A percentile compares a stretch with the other conserved stretches of the same genome.
phyloP scores from a whole-genome alignment of 2,888 invertebrate species.

The Drosophila tanythrix region DNA sequence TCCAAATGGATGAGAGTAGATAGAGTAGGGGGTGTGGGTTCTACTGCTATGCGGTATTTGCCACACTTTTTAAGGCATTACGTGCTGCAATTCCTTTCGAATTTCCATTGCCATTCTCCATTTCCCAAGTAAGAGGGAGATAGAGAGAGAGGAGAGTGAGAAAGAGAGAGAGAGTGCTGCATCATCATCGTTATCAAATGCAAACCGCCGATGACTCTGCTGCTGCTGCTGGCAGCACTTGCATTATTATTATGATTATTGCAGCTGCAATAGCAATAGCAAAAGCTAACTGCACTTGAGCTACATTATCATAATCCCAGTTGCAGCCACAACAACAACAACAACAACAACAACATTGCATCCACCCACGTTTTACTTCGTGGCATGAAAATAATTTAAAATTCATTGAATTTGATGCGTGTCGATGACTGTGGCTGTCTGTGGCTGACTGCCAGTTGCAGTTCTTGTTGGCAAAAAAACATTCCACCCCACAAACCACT shows the following conservation, averaged over 20 bases:
- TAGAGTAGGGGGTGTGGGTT: background rate
- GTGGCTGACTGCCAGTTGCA: conserved; percentile 4
- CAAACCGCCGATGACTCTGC: conserved; percentile 40
- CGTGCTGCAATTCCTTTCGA: conserved; percentile 46
- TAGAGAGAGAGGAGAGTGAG: background rate
- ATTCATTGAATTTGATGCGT: conserved; percentile 74
- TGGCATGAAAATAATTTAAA: conserved; percentile 59
- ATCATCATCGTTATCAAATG: conserved; percentile 71
- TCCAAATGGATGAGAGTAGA: background rate
- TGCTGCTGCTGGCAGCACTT: conserved; percentile 42
- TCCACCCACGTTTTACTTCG: conserved; percentile 5
- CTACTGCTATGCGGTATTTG: conserved; percentile 8
- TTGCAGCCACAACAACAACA: conserved; percentile 37
- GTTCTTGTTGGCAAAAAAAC: conserved; percentile 17
- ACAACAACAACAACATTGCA: conserved; percentile 13
- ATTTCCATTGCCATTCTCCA: conserved; percentile 41
- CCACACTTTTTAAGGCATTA: conserved; percentile 52
- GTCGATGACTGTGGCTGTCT: conserved; percentile 43
- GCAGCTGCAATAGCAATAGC: conserved; percentile 63
- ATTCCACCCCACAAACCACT: background rate
- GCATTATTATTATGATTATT: conserved; percentile 68
- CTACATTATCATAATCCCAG: conserved; percentile 75
- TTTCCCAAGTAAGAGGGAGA: background rate
- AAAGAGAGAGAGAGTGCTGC: conserved; percentile 18
- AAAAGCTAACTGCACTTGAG: conserved; percentile 75